A percentile compares a stretch with the other conserved stretches of the same genome.
These are phyloP conservation scores for Papilio demoleus DNA, from an alignment of 2,888 invertebrate genomes.

Conservation along the genomic window DNA sequence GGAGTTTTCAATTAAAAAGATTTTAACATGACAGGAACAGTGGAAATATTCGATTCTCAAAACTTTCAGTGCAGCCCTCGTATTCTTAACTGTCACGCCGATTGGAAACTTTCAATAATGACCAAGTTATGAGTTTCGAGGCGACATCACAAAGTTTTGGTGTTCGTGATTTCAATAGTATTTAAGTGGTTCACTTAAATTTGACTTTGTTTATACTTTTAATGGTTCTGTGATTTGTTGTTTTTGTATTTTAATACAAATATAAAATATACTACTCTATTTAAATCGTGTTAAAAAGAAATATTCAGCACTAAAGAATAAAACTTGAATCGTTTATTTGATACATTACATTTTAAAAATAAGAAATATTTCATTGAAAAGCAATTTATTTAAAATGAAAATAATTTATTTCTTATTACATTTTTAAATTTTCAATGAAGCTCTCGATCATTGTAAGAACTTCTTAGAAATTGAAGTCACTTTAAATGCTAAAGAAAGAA, in stretches of 20 bases:
- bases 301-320: background rate
- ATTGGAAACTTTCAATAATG: conserved; percentile 7
- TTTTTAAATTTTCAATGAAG: background rate
- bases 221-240: too few species aligned
- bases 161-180: background rate
- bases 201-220: background rate
- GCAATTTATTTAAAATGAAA: background rate
- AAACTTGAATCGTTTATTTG: background rate
- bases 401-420: background rate
- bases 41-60: too few species aligned
- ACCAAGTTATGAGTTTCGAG: background rate
- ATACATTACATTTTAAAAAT: background rate
- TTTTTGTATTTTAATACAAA: too few species aligned
- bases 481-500: background rate
- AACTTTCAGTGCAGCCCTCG: too few species aligned
- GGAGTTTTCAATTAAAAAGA: too few species aligned
- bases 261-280: too few species aligned
- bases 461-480: background rate
- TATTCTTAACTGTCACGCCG: conserved; percentile 1
- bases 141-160: background rate
- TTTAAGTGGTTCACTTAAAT: background rate
- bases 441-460: background rate
- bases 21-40: too few species aligned
- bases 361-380: background rate
- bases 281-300: background rate